These are phyloP conservation scores for Pipistrellus kuhlii DNA, from an alignment of 2,797 vertebrate genomes.

Conservation along the genomic window DNA sequence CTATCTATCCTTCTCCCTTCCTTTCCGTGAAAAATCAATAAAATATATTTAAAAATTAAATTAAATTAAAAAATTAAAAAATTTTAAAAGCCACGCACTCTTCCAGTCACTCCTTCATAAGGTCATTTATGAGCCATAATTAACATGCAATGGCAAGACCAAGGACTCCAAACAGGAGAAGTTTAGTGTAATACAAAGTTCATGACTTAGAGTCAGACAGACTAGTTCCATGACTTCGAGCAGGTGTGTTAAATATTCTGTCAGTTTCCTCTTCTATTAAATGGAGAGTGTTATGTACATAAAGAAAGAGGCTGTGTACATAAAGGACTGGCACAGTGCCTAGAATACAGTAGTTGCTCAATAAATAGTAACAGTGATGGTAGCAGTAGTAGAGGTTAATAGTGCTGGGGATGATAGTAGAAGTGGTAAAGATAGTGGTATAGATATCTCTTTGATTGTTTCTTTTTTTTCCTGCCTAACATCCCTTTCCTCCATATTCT, in stretches of 20 bases:
- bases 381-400: background rate
- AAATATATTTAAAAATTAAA: too few species aligned
- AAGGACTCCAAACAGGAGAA: background rate
- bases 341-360: background rate
- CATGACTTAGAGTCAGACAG: background rate
- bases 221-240: background rate
- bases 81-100: background rate
- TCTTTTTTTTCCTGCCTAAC: background rate
- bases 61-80: too few species aligned
- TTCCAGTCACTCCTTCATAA: background rate
- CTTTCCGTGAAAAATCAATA: too few species aligned
- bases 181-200: background rate
- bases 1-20: too few species aligned
- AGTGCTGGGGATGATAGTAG: background rate
- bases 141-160: background rate
- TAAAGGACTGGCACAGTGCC: background rate
- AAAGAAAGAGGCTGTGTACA: background rate
- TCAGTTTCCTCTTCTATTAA: background rate
- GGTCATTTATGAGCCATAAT: background rate
- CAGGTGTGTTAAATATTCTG: background rate
- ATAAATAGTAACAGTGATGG: background rate
- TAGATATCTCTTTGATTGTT: background rate
- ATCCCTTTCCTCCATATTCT: background rate
- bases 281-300: background rate
- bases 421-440: too few species aligned